Evolutionary conservation across 2,797 vertebrate genomes (phyloP).

Genomic region (Podarcis siculus): DNA sequence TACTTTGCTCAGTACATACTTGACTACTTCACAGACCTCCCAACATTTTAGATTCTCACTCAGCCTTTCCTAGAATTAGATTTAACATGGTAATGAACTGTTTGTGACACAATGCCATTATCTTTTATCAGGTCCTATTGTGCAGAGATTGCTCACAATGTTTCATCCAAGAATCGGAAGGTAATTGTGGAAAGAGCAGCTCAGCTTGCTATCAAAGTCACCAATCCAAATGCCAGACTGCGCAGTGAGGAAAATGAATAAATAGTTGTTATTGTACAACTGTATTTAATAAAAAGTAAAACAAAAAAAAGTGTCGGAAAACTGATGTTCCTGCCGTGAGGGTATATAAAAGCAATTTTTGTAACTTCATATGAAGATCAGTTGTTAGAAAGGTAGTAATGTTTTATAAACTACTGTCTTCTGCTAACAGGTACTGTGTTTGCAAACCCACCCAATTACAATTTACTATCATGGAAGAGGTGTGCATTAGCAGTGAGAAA

Average conservation of each 20-base stretch:
- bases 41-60: neutral
- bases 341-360: neutral
- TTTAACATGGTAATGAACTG: neutral
- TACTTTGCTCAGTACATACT: neutral
- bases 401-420: neutral
- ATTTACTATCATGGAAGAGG: too few species aligned
- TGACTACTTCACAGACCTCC: neutral
- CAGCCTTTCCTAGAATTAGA: neutral
- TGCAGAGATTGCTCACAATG: conserved; percentile 98
- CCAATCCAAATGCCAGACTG: conserved; percentile 97
- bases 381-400: neutral
- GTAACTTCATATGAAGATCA: neutral
- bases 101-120: neutral
- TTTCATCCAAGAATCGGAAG: conserved; percentile 99
- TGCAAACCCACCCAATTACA: too few species aligned
- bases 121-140: conserved; percentile 87
- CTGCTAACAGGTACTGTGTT: neutral
- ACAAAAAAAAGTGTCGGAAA: neutral
- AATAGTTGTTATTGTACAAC: conserved; percentile 42
- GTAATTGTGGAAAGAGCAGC: conserved; percentile 95
- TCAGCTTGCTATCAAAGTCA: conserved; percentile 97
- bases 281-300: conserved; percentile 85
- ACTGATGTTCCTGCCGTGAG: neutral
- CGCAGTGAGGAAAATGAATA: conserved; percentile 98
- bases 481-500: too few species aligned